Base-by-base conservation (phyloP, 2,113 vertebrate species). In the Oenanthe melanoleuca region DNA sequence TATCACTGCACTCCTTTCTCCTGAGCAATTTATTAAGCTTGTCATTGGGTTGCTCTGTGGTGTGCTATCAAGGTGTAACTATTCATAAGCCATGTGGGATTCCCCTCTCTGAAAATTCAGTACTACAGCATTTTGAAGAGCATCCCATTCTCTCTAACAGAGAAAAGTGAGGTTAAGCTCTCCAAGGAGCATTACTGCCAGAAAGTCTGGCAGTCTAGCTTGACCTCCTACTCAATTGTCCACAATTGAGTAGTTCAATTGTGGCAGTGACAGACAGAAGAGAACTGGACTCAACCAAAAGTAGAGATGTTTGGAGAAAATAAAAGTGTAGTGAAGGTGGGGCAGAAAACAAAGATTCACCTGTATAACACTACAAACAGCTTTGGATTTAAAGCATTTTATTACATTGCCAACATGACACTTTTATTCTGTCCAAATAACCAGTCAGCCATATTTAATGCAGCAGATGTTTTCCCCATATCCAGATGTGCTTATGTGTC, bases 11-110 rank as follows among this genome's bases (percentile, higher is more conserved):
- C 25, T 63, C 55, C 26, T 14, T 38, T 13, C 23, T 60, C 42
- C 80, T 44, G n/a, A 88, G 26, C 20, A 59, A 71, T 73, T 87
- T 80, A n/a, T 86, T 88, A 72, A 55, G 5, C n/a, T 83, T 66
- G 25, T 65, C 37, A 40, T 24, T 5, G 10, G 14, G 21, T 40
- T 94, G 20, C 5, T 31, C 37, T 59, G 42, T 61, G 53, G 40
- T 61, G 15, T 40, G 28, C 38, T 23, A n/a, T 73, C 33, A 89
- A 57, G 21, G 21, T 26, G 33, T 50, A 86, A 65, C 29, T 47
- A 19, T 63, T 88, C 14, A 44, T 50, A 59, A 64, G 7, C 26
- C 4, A 1, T 19, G 14, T 0, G 0, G 33, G 38, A 70, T 94
- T 88, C 24, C 31, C 6, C 8, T 53, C 29, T 77, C 37, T 63